Base-by-base conservation (phyloP, 2,797 vertebrate genomes). In the Phaenicophaeus curvirostris region DNA sequence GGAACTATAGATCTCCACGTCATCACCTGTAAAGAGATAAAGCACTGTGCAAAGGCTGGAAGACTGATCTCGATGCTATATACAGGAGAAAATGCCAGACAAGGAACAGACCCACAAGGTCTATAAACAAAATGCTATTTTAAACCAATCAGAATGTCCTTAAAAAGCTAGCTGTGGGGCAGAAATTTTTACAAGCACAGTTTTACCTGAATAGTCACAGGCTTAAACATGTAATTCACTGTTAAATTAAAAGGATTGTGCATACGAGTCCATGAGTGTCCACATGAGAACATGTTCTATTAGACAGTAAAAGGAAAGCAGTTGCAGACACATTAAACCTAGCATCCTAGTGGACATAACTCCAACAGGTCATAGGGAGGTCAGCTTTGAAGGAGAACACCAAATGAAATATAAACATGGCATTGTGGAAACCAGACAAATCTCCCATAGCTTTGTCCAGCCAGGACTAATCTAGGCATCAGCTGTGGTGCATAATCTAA, bases 381-480 rank as follows among this genome's bases (percentile, higher is more conserved):
- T 99, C 98, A 98, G 97, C 97, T 98, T 98, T 94, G 96, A 98
- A 98, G 97, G 97, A 98, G 98, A 98, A 98, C 97, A 98, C 98
- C 98, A 98, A 98, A 98, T 97, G 97, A 98, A 99, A 99, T 98
- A 98, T 98, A 99, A 99, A 99, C 98, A 99, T 96, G 96, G 97
- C 94, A 97, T 96, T 97, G 97, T 97, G 97, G 97, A 98, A 98
- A 98, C 98, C 97, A 98, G 98, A 98, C 98, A 98, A 97, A 98
- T 98, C 97, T 98, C 98, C 98, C 97, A 97, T 98, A 98, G 98
- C 98, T 97, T 94, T 95, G 98, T 98, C 98, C 98, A 98, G 98
- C 98, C 99, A 98, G 98, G 97, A 98, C 98, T 99, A 98, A 99
- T 99, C 98, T 98, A 98, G 95, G 98, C 98, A 98, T 99, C 99